A percentile compares a stretch with the other conserved stretches of the same genome.
Conservation (phyloP, 2,888 invertebrate genomes). For the Drosophila emarginata region DNA sequence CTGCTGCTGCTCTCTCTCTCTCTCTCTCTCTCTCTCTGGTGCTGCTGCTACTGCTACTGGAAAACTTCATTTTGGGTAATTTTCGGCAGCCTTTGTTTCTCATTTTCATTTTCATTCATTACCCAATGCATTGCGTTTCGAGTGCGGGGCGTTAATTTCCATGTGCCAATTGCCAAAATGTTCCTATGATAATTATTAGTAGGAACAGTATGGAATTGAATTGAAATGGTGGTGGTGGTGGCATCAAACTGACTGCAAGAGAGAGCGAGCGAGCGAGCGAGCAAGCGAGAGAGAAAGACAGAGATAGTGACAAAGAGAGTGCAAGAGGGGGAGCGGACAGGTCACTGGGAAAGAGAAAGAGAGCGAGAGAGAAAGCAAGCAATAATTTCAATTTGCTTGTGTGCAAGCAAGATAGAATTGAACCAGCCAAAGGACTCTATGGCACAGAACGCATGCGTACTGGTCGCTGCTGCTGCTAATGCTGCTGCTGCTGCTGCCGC, state of each 20-base stretch:
- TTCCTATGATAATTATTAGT: slow-evolving; percentile 64
- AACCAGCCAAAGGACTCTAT: neutral
- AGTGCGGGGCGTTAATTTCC: slow-evolving; percentile 68
- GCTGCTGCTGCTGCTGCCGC: slow-evolving; percentile 12
- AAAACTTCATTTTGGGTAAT: slow-evolving; percentile 77
- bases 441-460: slow-evolving; percentile 52
- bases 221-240: slow-evolving; percentile 33
- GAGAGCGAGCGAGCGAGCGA: neutral
- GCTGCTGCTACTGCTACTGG: slow-evolving; percentile 35
- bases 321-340: neutral
- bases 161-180: slow-evolving; percentile 56
- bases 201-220: slow-evolving; percentile 45
- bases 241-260: neutral
- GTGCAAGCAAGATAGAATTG: slow-evolving; percentile 16
- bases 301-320: neutral
- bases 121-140: slow-evolving; percentile 40
- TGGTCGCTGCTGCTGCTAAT: slow-evolving; percentile 48
- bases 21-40: neutral
- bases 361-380: slow-evolving; percentile 1
- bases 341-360: slow-evolving; percentile 18
- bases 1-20: slow-evolving; percentile 11
- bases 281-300: neutral
- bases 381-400: neutral
- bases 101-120: slow-evolving; percentile 75
- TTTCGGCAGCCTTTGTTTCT: slow-evolving; percentile 73